phyloP scores from a whole-genome alignment of 2,113 vertebrate species.

The Dicentrarchus labrax region DNA sequence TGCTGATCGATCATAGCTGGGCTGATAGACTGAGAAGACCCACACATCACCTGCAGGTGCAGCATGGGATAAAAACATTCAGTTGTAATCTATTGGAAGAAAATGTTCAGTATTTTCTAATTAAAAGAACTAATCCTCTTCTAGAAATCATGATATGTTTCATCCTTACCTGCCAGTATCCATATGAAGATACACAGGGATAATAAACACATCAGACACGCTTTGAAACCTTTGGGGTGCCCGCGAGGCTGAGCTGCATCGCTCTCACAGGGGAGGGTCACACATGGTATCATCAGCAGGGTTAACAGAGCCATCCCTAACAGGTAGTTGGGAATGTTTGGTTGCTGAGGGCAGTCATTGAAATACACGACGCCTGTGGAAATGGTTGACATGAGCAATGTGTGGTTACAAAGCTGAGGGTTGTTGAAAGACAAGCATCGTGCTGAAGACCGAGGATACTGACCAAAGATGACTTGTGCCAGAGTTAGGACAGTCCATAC shows the following conservation, averaged over 20 bases:
- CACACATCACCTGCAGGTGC: constrained; percentile 67
- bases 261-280: constrained; percentile 1
- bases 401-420: background rate
- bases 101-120: too few species aligned
- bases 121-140: background rate
- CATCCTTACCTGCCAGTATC: constrained; percentile 18
- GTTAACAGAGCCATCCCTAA: constrained; percentile 43
- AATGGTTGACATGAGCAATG: background rate
- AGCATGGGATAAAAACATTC: background rate
- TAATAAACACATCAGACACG: background rate
- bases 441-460: background rate
- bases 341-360: constrained; percentile 67
- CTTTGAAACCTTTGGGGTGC: background rate
- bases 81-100: background rate
- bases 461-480: constrained; percentile 23
- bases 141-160: background rate
- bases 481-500: fast-evolving
- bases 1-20: constrained; percentile 67
- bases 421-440: background rate
- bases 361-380: constrained; percentile 59
- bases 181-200: fast-evolving
- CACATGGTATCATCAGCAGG: constrained; percentile 32
- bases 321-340: constrained; percentile 67
- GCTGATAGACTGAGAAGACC: constrained; percentile 77
- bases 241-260: background rate